Evolutionary conservation across 2,113 vertebrate species (phyloP).

Genomic region (Balaeniceps rex): DNA sequence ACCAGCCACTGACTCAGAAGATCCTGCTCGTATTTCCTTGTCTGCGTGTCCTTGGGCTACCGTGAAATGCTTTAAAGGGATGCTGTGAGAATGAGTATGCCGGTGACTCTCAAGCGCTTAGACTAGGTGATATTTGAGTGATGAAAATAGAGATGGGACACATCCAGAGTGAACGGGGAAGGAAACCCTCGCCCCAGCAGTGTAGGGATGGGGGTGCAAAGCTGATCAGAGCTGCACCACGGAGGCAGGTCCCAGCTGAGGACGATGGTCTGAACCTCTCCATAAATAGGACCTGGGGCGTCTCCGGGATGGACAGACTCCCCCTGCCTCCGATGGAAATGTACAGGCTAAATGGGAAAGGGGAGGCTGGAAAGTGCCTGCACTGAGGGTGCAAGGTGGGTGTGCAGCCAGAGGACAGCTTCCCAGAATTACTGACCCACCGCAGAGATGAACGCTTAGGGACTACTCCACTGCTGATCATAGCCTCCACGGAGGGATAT

Average conservation of each 20-base stretch:
- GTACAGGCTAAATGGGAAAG: not conserved
- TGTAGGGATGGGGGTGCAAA: not conserved
- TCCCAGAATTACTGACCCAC: not conserved
- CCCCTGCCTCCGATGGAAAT: not conserved
- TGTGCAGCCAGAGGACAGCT: not conserved
- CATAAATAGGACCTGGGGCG: not conserved
- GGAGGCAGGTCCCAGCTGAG: not conserved
- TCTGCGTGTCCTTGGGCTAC: conserved; percentile 31
- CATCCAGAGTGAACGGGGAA: not conserved
- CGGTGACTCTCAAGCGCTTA: not conserved
- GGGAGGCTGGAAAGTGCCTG: not conserved
- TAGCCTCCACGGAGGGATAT: not conserved
- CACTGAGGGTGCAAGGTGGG: not conserved
- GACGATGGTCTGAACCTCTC: not conserved
- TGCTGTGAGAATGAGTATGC: not conserved
- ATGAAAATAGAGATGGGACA: not conserved
- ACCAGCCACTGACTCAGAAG: conserved; percentile 41
- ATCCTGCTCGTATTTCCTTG: conserved; percentile 19
- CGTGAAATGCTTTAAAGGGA: not conserved
- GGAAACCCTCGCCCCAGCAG: not conserved
- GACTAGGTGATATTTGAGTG: not conserved
- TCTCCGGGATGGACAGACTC: not conserved
- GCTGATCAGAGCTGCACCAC: not conserved
- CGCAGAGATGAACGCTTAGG: not conserved
- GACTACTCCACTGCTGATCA: not conserved